A percentile compares a stretch with the other conserved stretches of the same genome.
Evolutionary conservation across 2,888 invertebrate species (phyloP).

Genomic region (Stenichneumon culpator): DNA sequence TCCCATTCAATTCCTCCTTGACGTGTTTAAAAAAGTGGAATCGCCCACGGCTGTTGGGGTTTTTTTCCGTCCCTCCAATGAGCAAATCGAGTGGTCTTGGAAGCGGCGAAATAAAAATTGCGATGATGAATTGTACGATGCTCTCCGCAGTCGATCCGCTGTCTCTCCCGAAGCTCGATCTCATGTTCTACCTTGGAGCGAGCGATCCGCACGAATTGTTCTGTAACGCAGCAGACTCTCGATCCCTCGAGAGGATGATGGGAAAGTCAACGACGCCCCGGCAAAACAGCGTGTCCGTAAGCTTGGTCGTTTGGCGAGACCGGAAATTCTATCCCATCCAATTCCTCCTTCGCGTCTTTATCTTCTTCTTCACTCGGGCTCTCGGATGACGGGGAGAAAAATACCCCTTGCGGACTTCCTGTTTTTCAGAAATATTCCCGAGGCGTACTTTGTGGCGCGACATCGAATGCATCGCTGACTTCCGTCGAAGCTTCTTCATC

Average conservation of each 20-base stretch:
- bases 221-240: too few relatives aligned
- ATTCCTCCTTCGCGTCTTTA: slow-evolving; percentile 4
- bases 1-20: slow-evolving; percentile 1
- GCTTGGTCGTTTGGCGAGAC: slow-evolving; percentile 6
- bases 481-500: not conserved
- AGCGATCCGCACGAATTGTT: too few relatives aligned
- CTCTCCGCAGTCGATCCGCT: too few relatives aligned
- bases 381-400: not conserved
- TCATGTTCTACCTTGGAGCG: too few relatives aligned
- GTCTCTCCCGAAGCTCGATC: too few relatives aligned
- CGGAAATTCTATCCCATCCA: slow-evolving; percentile 38
- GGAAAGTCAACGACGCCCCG: not conserved
- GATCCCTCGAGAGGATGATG: not conserved
- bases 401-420: slow-evolving; percentile 10
- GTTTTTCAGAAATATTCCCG: not conserved
- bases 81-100: too few relatives aligned
- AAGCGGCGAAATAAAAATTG: too few relatives aligned
- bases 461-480: slow-evolving; percentile 25
- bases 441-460: slow-evolving; percentile 8
- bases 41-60: too few relatives aligned
- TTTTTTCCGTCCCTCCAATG: too few relatives aligned
- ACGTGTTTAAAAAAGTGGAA: too few relatives aligned
- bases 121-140: too few relatives aligned
- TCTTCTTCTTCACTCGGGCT: not conserved
- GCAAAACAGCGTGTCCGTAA: not conserved